These are phyloP conservation scores for Catalaphyllia jardinei DNA, from an alignment of 64 coral and sea anemone species.

Conservation along the genomic window DNA sequence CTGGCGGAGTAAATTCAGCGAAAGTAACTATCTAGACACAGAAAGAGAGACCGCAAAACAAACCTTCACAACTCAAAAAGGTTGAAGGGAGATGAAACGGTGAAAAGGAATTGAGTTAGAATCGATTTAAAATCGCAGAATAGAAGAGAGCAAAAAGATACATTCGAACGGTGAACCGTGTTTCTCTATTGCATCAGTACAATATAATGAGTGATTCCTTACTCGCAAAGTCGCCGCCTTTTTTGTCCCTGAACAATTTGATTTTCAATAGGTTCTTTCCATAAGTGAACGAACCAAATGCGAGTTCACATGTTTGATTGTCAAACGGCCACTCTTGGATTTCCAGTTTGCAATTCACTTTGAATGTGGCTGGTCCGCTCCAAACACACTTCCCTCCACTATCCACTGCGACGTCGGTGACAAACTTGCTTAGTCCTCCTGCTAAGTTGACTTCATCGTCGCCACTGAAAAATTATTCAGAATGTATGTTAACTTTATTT, in stretches of 20 bases:
- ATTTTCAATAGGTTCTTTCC: conserved; percentile 13
- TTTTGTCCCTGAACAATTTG: neutral
- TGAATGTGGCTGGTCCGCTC: conserved; percentile 33
- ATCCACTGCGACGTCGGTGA: neutral
- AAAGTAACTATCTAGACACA: too few species aligned
- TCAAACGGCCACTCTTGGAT: conserved; percentile 14
- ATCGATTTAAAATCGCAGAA: too few species aligned
- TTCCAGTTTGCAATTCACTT: neutral
- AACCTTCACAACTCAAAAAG: too few species aligned
- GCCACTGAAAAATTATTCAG: neutral
- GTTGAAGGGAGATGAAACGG: too few species aligned
- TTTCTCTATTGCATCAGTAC: too few species aligned
- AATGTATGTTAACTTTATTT: neutral
- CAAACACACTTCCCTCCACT: conserved; percentile 17
- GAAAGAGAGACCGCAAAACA: too few species aligned
- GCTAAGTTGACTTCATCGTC: neutral
- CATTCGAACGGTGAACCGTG: too few species aligned
- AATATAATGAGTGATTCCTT: too few species aligned
- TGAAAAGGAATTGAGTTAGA: too few species aligned
- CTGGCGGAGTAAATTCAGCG: too few species aligned
- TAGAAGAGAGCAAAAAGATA: too few species aligned
- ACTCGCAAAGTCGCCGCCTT: neutral
- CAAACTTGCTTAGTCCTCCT: neutral
- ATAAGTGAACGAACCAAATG: conserved; percentile 18
- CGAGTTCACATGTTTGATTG: neutral